These are phyloP conservation scores for Nanorana parkeri DNA, from an alignment of 2,113 vertebrate species.

Conservation along the genomic window DNA sequence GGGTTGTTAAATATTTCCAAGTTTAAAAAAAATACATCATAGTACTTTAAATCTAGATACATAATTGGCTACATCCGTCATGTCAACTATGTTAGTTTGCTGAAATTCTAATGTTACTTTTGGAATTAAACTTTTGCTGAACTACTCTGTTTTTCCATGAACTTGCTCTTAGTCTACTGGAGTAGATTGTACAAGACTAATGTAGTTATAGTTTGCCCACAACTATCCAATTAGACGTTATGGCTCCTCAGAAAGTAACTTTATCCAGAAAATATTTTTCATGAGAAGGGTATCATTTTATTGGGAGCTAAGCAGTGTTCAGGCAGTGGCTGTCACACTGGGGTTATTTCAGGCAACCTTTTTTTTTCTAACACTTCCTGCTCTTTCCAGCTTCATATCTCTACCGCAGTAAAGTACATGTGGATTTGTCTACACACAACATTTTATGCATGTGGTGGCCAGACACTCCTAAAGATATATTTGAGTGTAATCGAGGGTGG, in stretches of 20 bases:
- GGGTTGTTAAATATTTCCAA: too few species aligned
- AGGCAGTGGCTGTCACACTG: not conserved
- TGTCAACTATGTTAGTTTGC: too few species aligned
- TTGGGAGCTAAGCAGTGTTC: not conserved
- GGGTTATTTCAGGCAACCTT: conserved; percentile 49
- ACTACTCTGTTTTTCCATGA: too few species aligned
- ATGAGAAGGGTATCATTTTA: conserved; percentile 8
- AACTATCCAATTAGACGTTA: not conserved
- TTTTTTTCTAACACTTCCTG: conserved; percentile 10
- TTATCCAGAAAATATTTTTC: conserved; percentile 17
- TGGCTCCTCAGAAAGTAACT: not conserved
- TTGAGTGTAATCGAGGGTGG: too few species aligned
- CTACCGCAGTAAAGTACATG: not conserved
- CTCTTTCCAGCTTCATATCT: conserved; percentile 31
- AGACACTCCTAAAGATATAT: not conserved
- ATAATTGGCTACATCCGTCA: too few species aligned
- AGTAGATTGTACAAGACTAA: too few species aligned
- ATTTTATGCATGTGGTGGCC: conserved; percentile 22
- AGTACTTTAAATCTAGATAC: too few species aligned
- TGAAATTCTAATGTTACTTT: too few species aligned
- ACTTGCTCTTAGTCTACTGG: too few species aligned
- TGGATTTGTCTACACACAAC: conserved; percentile 14
- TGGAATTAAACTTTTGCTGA: too few species aligned
- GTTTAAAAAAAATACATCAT: too few species aligned
- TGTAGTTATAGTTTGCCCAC: too few species aligned